Percentiles rank a stretch among this genome's conserved stretches.
Conservation (phyloP, 2,888 invertebrate species). For the Chrysopilus asiliformis region DNA sequence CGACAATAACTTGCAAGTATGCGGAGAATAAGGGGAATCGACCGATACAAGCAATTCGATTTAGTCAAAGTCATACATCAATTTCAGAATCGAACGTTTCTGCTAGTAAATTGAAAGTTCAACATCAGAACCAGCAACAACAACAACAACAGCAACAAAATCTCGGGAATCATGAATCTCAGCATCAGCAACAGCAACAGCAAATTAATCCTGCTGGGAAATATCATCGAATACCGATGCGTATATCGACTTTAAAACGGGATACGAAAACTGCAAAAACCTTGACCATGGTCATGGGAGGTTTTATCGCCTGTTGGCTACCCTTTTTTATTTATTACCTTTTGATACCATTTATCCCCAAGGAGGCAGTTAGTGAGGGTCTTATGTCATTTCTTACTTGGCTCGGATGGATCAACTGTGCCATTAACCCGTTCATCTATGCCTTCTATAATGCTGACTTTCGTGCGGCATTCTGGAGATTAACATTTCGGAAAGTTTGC, state of each 20-base stretch:
- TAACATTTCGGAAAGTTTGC: constrained; percentile 41
- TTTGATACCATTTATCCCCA: constrained; percentile 61
- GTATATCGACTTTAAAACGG: constrained; percentile 55
- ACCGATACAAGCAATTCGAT: constrained; percentile 22
- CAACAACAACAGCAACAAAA: no score
- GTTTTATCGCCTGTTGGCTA: constrained; percentile 78
- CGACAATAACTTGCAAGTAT: constrained; percentile 24
- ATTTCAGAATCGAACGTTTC: constrained; percentile 24
- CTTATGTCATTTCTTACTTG: constrained; percentile 68
- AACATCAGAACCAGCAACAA: constrained; percentile 4
- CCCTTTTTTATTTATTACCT: constrained; percentile 77
- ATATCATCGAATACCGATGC: constrained; percentile 16
- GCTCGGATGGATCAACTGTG: constrained; percentile 84
- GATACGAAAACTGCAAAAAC: constrained; percentile 85
- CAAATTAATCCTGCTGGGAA: no score
- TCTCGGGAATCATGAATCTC: no score
- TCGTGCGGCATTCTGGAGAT: constrained; percentile 71
- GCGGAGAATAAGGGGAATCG: constrained; percentile 10
- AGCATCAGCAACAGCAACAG: no score
- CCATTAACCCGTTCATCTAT: constrained; percentile 82
- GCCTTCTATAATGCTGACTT: constrained; percentile 83
- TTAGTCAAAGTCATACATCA: constrained; percentile 23
- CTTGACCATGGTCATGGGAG: constrained; percentile 73
- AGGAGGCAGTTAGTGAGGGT: constrained; percentile 44
- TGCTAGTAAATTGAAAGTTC: constrained; percentile 8